phyloP scores from a whole-genome alignment of 2,113 vertebrate species.

The Mobula birostris region DNA sequence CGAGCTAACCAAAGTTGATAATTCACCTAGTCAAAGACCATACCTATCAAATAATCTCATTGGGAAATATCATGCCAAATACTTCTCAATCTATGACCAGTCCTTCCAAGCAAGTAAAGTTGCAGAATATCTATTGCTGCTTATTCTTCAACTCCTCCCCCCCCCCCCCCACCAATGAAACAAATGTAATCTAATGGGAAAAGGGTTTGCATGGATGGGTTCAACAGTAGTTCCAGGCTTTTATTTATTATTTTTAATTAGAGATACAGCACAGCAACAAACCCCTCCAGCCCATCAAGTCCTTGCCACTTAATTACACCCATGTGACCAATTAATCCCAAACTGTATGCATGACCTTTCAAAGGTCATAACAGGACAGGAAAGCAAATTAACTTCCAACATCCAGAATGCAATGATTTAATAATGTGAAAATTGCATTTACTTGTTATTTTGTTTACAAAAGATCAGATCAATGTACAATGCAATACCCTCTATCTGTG shows the following conservation, averaged over 20 bases:
- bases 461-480: not conserved
- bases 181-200: not conserved
- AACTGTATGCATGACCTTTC: too few species aligned
- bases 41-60: not conserved
- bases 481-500: slow-evolving; percentile 81
- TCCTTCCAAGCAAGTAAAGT: not conserved
- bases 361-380: not conserved
- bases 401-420: not conserved
- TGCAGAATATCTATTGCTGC: not conserved
- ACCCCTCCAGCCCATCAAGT: too few species aligned
- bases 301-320: too few species aligned
- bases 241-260: too few species aligned
- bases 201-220: not conserved
- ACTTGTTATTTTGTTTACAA: not conserved
- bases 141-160: not conserved
- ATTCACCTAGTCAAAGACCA: not conserved
- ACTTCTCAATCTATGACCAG: not conserved
- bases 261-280: too few species aligned
- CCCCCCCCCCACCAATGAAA: not conserved
- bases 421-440: not conserved
- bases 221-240: not conserved
- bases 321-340: too few species aligned
- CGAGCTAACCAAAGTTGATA: not conserved
- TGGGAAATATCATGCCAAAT: not conserved
- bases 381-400: not conserved